Evolutionary conservation across 2,888 invertebrate species (phyloP).

Genomic region (Lypha dubia): DNA sequence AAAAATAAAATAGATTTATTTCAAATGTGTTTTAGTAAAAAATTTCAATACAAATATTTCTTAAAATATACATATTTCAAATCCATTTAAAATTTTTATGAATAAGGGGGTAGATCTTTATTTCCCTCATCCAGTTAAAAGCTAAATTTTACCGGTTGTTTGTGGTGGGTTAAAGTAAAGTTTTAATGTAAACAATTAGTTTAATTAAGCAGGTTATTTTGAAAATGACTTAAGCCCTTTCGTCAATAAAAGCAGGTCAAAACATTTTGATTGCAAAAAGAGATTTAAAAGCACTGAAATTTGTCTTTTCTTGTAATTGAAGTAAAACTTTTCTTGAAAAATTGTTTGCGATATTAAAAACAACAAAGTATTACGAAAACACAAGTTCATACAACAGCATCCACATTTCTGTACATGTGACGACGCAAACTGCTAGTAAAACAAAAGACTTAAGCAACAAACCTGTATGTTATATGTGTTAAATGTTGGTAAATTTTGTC

Average conservation of each 20-base stretch:
- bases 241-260: too few species aligned
- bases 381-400: background rate
- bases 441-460: constrained; percentile 77
- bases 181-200: too few species aligned
- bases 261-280: background rate
- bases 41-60: too few species aligned
- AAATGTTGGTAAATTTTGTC: background rate
- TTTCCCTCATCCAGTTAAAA: background rate
- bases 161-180: too few species aligned
- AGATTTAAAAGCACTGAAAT: background rate
- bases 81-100: too few species aligned
- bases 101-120: background rate
- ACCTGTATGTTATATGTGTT: constrained; percentile 70
- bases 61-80: too few species aligned
- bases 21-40: too few species aligned
- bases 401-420: background rate
- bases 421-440: background rate
- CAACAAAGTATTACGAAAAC: background rate
- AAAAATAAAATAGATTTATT: too few species aligned
- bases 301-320: background rate
- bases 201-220: too few species aligned
- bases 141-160: background rate
- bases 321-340: background rate
- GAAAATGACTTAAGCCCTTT: too few species aligned
- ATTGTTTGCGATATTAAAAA: background rate